A percentile compares a stretch with the other conserved stretches of the same genome.
phyloP scores from a whole-genome alignment of 2,113 vertebrate species.

The Solea senegalensis region DNA sequence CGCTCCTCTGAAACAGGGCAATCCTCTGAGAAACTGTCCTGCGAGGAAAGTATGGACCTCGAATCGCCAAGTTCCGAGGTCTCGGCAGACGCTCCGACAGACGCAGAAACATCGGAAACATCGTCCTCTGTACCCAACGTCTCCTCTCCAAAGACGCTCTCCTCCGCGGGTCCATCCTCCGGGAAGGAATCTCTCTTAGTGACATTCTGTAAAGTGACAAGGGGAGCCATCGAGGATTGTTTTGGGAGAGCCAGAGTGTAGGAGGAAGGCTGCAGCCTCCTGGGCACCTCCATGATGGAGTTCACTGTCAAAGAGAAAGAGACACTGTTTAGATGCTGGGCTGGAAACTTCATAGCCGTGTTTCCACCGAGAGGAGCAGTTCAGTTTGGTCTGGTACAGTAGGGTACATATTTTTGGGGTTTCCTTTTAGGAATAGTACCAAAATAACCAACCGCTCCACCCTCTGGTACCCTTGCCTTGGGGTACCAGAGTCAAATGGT shows the following conservation, averaged over 20 bases:
- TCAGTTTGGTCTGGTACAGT: no score
- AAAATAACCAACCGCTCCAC: no score
- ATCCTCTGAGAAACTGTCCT: conserved; percentile 48
- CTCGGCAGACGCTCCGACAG: conserved; percentile 19
- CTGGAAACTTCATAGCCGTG: no score
- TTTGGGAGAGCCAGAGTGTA: conserved; percentile 45
- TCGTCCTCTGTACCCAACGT: conserved; percentile 16
- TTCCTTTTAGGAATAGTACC: no score
- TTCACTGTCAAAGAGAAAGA: conserved; percentile 56
- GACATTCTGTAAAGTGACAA: conserved; percentile 19
- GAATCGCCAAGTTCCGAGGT: not conserved
- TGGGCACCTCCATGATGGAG: conserved; percentile 77
- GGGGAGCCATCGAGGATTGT: conserved; percentile 7
- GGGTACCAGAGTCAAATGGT: no score
- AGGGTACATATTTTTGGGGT: no score
- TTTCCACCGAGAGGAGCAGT: no score
- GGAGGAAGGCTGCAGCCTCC: conserved; percentile 45
- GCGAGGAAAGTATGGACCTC: conserved; percentile 7
- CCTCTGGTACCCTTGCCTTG: no score
- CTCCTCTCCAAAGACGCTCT: conserved; percentile 14
- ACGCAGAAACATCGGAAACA: not conserved
- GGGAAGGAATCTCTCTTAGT: not conserved
- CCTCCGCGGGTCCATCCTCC: not conserved
- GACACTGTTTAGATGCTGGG: conserved; percentile 1
- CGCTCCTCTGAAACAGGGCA: conserved; percentile 19